These are phyloP conservation scores for Brenthis hecate DNA, from an alignment of 2,888 invertebrate genomes.

Conservation along the genomic window DNA sequence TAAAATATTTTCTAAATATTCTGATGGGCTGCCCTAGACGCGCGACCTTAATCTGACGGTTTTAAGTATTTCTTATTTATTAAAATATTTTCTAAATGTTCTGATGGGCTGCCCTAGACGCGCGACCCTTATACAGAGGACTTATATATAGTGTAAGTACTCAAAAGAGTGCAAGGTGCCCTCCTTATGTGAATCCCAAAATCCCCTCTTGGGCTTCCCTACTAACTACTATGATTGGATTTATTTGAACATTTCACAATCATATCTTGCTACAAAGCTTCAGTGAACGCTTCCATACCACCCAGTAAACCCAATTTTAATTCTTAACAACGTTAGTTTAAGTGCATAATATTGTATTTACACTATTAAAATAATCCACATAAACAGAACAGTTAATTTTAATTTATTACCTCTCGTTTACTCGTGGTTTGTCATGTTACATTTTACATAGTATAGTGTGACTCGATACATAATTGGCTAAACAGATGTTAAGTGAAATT, in stretches of 20 bases:
- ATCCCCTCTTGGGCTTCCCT: too few relatives aligned
- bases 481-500: slow-evolving; percentile 52
- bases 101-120: too few relatives aligned
- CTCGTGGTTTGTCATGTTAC: slow-evolving; percentile 1
- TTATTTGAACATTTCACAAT: neutral
- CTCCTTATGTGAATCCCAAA: too few relatives aligned
- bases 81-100: neutral
- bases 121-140: too few relatives aligned
- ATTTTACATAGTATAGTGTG: neutral
- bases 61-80: too few relatives aligned
- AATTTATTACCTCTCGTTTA: slow-evolving; percentile 31
- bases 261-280: slow-evolving; percentile 36
- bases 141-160: too few relatives aligned
- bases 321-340: slow-evolving; percentile 46
- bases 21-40: too few relatives aligned
- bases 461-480: slow-evolving; percentile 42
- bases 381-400: slow-evolving; percentile 25
- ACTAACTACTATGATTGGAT: neutral
- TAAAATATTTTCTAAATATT: neutral
- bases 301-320: slow-evolving; percentile 45
- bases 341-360: slow-evolving; percentile 46
- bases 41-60: too few relatives aligned
- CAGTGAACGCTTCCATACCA: slow-evolving; percentile 24
- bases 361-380: slow-evolving; percentile 31
- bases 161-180: too few relatives aligned